phyloP scores from a whole-genome alignment of 1,140 invertebrate genomes.

The Eupristina koningsbergeri region DNA sequence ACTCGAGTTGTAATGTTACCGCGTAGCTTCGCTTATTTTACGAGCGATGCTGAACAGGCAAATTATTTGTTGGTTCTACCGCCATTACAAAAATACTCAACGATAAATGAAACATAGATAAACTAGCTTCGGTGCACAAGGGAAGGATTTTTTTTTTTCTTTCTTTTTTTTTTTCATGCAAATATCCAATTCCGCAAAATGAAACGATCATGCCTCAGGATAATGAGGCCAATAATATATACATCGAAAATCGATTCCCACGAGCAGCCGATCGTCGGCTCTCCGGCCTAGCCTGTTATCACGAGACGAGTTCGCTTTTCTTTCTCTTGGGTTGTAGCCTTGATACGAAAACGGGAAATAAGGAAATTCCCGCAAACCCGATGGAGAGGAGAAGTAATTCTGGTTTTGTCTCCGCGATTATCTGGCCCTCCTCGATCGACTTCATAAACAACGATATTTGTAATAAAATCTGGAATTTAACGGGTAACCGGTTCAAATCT shows the following conservation, averaged over 20 bases:
- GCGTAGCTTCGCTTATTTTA: neutral
- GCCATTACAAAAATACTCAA: neutral
- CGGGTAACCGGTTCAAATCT: constrained; percentile 26
- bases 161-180: neutral
- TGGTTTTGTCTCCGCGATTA: constrained; percentile 47
- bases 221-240: neutral
- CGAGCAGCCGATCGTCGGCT: neutral
- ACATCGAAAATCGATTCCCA: constrained; percentile 40
- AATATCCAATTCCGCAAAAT: neutral
- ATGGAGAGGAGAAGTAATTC: neutral
- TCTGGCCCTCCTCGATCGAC: constrained; percentile 10
- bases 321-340: neutral
- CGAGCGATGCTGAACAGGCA: neutral
- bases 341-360: constrained; percentile 39
- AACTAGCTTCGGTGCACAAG: neutral
- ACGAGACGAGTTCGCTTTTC: constrained; percentile 8
- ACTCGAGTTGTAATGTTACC: neutral
- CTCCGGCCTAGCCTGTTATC: constrained; percentile 7
- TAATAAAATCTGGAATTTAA: constrained; percentile 36
- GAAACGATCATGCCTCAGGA: neutral
- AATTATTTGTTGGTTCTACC: neutral
- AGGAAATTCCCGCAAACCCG: constrained; percentile 12
- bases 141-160: neutral
- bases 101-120: neutral
- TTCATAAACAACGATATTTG: constrained; percentile 45